Evolutionary conservation across 64 coral and sea anemone genomes (phyloP), one percentile per base, ranked within the genome.

Genomic region (Platygyra sinensis): DNA sequence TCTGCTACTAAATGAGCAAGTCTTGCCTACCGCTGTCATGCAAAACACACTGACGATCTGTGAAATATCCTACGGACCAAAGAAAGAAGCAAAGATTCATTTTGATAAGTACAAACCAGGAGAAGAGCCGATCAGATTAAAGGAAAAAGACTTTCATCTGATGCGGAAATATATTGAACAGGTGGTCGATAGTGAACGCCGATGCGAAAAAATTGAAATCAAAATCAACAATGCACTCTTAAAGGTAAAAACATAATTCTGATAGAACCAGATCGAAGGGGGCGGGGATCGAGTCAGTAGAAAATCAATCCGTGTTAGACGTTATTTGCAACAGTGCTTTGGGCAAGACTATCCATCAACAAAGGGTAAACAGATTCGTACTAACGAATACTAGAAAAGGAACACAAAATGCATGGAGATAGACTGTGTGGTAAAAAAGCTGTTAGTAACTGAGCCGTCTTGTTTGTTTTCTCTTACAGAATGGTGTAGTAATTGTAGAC

Each of bases 131-230:
- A 0, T 18, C 31, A 49, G 3, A 1, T 38, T 76, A 19, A 17
- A 22, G 16, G 74, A 24, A 6, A 49, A 2, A 17, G 5, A 49
- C 1, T 49, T 49, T 76, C 38, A 76, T 16, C 4, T 0, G 18
- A 49, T 50, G 4, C 46, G 46, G 17, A 3, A 49, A 38, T 76
- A 76, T 17, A n/a, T n/a, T n/a, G 16, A 76, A 39, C 46, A 76
- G 5, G 9, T 38, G 18, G 20, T 30, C 17, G 18, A 76, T 8
- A 38, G 46, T 76, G 8, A 76, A 49, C 10, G 19, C 2, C 46
- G 74, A 36, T 76, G 74, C 8, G 10, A 76, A 18, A 76, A 76
- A 49, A 76, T 76, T 24, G 74, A 76, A 24, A 76, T 76, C 33
- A 76, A 24, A 18, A 39, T 76, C 10, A 38, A 38, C 20, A 76